Evolutionary conservation across 2,113 vertebrate genomes (phyloP).

Genomic region (Dendropsophus ebraccatus): DNA sequence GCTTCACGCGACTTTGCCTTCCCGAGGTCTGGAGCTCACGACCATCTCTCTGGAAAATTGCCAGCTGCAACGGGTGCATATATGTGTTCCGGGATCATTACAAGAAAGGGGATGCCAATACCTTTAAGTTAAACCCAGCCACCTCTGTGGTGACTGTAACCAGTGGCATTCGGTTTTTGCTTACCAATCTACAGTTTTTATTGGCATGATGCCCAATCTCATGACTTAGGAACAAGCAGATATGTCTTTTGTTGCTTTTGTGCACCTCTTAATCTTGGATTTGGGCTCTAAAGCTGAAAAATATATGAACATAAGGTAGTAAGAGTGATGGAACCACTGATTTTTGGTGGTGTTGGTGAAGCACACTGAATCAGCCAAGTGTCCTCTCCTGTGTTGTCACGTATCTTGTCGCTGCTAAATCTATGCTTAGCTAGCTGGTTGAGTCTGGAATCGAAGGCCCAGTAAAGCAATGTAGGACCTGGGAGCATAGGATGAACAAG

Average conservation of each 20-base stretch:
- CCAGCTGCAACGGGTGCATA: slow-evolving; percentile 96
- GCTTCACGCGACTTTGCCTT: slow-evolving; percentile 94
- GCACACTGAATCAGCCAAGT: neutral
- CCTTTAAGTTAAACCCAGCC: slow-evolving; percentile 95
- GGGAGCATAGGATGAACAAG: neutral
- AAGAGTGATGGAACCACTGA: slow-evolving; percentile 1
- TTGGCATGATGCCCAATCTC: slow-evolving; percentile 78
- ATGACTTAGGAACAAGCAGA: no score
- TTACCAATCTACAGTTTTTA: slow-evolving; percentile 97
- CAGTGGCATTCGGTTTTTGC: slow-evolving; percentile 91
- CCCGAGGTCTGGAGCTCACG: slow-evolving; percentile 94
- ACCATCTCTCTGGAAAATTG: slow-evolving; percentile 96
- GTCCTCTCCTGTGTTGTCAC: neutral
- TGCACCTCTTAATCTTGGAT: neutral
- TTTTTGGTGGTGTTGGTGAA: neutral
- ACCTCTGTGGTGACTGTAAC: slow-evolving; percentile 94
- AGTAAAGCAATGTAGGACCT: neutral
- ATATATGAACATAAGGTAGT: neutral
- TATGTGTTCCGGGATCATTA: slow-evolving; percentile 96
- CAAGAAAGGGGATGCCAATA: slow-evolving; percentile 95
- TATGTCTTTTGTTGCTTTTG: neutral
- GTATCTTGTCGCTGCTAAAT: neutral
- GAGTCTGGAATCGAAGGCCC: neutral
- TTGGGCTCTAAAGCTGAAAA: neutral
- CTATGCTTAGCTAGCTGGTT: neutral